Conservation (phyloP, 1,140 invertebrate species). For the Antheraea pernyi region DNA sequence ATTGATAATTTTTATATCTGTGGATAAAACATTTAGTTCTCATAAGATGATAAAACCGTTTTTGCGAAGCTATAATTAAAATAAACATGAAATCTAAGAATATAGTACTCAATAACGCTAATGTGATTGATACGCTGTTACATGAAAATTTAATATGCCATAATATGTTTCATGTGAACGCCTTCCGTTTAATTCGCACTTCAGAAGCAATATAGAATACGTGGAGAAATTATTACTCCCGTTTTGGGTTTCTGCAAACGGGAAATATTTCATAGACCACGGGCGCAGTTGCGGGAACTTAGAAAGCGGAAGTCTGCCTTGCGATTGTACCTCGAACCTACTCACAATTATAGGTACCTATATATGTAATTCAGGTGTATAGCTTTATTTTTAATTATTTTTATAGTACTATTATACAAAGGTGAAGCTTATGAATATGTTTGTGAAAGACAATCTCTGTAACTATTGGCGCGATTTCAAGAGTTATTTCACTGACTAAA, state of each 20-base stretch:
- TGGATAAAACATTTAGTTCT: no score
- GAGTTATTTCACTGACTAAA: no score
- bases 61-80: no score
- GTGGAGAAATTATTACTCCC: slow-evolving; percentile 9
- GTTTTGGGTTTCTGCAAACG: slow-evolving; percentile 6
- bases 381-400: no score
- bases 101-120: no score
- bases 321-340: neutral
- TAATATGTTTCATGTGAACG: neutral
- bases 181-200: neutral
- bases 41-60: no score
- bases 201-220: slow-evolving; percentile 10
- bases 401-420: no score
- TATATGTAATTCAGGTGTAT: neutral
- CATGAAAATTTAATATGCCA: neutral
- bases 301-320: slow-evolving; percentile 13
- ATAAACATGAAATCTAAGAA: no score
- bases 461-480: no score
- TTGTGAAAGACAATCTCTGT: no score
- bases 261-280: slow-evolving; percentile 16
- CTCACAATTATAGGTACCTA: neutral
- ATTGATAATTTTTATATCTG: no score
- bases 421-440: no score
- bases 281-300: slow-evolving; percentile 13
- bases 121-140: neutral